A percentile compares a stretch with the other conserved stretches of the same genome.
These are phyloP conservation scores for Choloepus didactylus DNA, from an alignment of 2,797 vertebrate species.

Conservation along the genomic window DNA sequence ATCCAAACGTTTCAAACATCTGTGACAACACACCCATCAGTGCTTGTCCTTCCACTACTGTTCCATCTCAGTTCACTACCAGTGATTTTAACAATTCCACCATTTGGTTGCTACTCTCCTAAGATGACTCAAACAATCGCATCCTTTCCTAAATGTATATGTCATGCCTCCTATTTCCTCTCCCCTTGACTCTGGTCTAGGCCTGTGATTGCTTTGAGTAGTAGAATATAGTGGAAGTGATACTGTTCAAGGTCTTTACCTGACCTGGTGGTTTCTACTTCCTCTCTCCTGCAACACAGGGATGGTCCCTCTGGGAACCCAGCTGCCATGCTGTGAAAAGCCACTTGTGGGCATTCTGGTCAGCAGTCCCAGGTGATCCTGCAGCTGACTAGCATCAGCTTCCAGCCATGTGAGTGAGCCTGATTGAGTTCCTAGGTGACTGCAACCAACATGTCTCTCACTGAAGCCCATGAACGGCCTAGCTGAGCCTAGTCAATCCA, in stretches of 20 bases:
- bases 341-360: background rate
- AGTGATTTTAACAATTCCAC: background rate
- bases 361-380: background rate
- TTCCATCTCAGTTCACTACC: background rate
- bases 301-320: background rate
- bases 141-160: background rate
- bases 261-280: background rate
- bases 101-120: background rate
- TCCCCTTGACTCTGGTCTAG: background rate
- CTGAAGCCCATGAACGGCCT: constrained; percentile 23
- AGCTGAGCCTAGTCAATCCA: background rate
- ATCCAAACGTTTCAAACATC: background rate
- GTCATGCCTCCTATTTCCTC: background rate
- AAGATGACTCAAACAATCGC: background rate
- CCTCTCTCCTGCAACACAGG: background rate
- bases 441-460: background rate
- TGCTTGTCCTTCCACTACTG: background rate
- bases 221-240: background rate
- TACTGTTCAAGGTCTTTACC: background rate
- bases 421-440: background rate
- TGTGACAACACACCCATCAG: background rate
- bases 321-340: constrained; percentile 20
- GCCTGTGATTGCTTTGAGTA: background rate
- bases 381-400: background rate
- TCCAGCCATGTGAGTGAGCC: background rate